Evolutionary conservation across 2,113 vertebrate species (phyloP).

Genomic region (Ptilorrhoa leucosticta): DNA sequence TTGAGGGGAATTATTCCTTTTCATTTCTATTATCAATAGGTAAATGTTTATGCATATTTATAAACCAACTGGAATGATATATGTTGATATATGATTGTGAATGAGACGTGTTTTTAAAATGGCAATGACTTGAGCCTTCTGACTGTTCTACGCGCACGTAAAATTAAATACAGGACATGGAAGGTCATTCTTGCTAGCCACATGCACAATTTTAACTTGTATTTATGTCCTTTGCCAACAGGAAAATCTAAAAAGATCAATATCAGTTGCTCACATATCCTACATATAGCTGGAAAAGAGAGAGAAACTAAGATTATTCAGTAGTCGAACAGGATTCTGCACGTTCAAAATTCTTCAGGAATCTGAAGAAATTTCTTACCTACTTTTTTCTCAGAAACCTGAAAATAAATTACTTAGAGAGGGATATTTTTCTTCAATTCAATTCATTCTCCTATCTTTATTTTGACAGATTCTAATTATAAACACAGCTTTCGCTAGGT

Average conservation of each 20-base stretch:
- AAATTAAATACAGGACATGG: neutral
- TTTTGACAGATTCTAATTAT: neutral
- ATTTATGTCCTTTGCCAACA: neutral
- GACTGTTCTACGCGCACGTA: neutral
- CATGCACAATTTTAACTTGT: neutral
- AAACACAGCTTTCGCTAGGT: neutral
- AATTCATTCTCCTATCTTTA: neutral
- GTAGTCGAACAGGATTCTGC: neutral
- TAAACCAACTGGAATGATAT: neutral
- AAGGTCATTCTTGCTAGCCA: neutral
- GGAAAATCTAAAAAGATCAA: neutral
- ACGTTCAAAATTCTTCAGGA: neutral
- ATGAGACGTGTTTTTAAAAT: neutral
- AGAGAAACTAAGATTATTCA: neutral
- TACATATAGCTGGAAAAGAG: neutral
- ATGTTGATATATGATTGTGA: neutral
- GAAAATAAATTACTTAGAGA: neutral
- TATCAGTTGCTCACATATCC: neutral
- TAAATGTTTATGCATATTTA: neutral
- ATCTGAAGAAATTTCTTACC: neutral
- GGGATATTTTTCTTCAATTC: neutral
- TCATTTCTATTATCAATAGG: neutral
- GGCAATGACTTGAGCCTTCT: neutral
- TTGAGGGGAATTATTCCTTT: neutral
- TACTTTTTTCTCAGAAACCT: neutral